Percentiles rank a stretch among this genome's conserved stretches.
phyloP scores from a whole-genome alignment of 2,888 invertebrate species.

The Morinoia aosen region DNA sequence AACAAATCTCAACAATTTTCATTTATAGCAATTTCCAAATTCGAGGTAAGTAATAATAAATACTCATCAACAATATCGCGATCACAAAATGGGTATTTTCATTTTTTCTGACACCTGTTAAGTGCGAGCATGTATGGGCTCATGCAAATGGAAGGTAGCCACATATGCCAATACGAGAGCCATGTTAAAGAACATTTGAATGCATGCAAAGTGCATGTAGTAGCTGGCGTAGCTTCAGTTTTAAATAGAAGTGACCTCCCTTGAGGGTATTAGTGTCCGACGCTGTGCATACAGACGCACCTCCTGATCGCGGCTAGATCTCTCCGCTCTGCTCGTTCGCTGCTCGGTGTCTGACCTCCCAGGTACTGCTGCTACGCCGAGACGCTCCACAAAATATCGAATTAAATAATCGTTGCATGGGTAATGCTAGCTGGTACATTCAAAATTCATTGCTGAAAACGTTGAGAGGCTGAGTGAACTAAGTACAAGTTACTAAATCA shows the following conservation, averaged over 20 bases:
- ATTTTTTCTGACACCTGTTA: neutral
- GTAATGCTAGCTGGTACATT: neutral
- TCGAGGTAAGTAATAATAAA: neutral
- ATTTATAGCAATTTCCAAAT: neutral
- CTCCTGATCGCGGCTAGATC: neutral
- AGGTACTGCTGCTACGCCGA: neutral
- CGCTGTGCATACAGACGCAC: neutral
- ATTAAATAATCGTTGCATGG: neutral
- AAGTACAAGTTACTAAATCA: no score
- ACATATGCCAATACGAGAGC: neutral
- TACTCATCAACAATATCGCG: neutral
- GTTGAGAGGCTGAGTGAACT: no score
- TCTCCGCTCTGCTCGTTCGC: neutral
- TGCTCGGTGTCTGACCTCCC: neutral
- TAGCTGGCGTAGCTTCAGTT: neutral
- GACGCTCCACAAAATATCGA: neutral
- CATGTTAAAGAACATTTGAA: neutral
- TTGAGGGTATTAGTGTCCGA: constrained; percentile 9
- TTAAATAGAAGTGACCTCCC: neutral
- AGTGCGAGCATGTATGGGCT: neutral
- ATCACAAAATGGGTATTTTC: neutral
- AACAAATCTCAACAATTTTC: neutral
- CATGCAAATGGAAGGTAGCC: neutral
- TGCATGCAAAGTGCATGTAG: neutral
- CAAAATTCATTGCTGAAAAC: neutral